These are phyloP conservation scores for Phrynocephalus guinanensis DNA, from an alignment of 2,797 vertebrate genomes.

Conservation along the genomic window DNA sequence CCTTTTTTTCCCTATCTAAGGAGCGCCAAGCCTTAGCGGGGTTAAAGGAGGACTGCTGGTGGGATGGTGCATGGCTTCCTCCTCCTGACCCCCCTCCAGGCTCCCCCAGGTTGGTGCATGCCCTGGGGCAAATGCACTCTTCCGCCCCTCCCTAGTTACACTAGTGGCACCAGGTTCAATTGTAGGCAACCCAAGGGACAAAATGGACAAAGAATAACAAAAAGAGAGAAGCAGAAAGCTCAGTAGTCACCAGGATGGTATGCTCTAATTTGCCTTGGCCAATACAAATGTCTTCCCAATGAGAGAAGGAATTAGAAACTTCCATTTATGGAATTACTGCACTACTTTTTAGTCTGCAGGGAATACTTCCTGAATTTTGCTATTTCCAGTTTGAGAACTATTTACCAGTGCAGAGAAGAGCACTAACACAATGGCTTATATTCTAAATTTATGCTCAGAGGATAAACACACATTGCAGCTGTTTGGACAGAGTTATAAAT, in stretches of 20 bases:
- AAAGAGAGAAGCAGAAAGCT: neutral
- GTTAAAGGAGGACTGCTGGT: too few relatives aligned
- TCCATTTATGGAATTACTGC: slow-evolving; percentile 61
- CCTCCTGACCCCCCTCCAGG: too few relatives aligned
- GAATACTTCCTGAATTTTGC: slow-evolving; percentile 60
- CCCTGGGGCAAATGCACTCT: too few relatives aligned
- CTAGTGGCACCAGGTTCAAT: too few relatives aligned
- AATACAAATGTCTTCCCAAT: slow-evolving; percentile 27
- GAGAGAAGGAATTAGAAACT: slow-evolving; percentile 52
- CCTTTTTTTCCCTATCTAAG: too few relatives aligned
- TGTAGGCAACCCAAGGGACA: neutral
- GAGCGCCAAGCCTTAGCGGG: too few relatives aligned
- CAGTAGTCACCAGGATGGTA: neutral
- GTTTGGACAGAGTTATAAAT: neutral
- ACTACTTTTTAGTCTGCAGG: slow-evolving; percentile 49
- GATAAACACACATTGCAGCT: slow-evolving; percentile 33
- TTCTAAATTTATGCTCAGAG: slow-evolving; percentile 65
- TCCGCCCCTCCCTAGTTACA: too few relatives aligned
- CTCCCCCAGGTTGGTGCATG: too few relatives aligned
- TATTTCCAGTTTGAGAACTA: slow-evolving; percentile 74
- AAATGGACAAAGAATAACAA: neutral
- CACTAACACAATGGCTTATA: slow-evolving; percentile 62
- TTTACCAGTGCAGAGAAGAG: slow-evolving; percentile 69
- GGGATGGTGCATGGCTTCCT: too few relatives aligned
- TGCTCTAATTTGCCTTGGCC: neutral